These are phyloP conservation scores for Bufo bufo DNA, from an alignment of 2,113 vertebrate species.

Conservation along the genomic window DNA sequence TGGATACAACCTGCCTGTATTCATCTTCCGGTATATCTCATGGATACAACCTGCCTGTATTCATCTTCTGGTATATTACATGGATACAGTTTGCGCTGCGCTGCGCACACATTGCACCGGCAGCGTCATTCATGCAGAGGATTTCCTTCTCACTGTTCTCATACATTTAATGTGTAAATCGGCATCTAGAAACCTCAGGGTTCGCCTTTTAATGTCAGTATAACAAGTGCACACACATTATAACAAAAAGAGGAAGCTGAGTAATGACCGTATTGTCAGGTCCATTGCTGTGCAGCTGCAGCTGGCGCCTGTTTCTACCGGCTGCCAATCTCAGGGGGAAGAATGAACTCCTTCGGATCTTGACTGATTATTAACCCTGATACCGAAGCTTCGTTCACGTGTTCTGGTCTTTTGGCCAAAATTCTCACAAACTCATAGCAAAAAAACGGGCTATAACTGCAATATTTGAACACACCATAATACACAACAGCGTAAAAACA, in stretches of 20 bases:
- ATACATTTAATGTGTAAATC: background rate
- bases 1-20: too few relatives aligned
- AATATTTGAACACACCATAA: too few relatives aligned
- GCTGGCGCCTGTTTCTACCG: background rate
- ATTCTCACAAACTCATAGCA: background rate
- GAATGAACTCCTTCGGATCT: background rate
- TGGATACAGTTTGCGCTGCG: background rate
- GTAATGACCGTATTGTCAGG: constrained; percentile 16
- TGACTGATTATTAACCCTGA: background rate
- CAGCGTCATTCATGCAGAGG: too few relatives aligned
- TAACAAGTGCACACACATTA: background rate
- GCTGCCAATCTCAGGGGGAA: background rate
- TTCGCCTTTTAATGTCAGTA: background rate
- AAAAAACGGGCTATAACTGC: too few relatives aligned
- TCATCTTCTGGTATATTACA: too few relatives aligned
- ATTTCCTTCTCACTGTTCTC: background rate
- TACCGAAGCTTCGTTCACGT: background rate
- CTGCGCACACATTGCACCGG: background rate
- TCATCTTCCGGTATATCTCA: too few relatives aligned
- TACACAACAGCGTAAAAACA: too few relatives aligned
- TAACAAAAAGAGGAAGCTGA: constrained; percentile 4
- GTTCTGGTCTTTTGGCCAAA: background rate
- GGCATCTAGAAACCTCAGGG: background rate
- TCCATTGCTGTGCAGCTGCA: background rate
- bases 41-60: too few relatives aligned